Base-by-base conservation (phyloP, 1,140 invertebrate species). In the Antheraea mylitta region DNA sequence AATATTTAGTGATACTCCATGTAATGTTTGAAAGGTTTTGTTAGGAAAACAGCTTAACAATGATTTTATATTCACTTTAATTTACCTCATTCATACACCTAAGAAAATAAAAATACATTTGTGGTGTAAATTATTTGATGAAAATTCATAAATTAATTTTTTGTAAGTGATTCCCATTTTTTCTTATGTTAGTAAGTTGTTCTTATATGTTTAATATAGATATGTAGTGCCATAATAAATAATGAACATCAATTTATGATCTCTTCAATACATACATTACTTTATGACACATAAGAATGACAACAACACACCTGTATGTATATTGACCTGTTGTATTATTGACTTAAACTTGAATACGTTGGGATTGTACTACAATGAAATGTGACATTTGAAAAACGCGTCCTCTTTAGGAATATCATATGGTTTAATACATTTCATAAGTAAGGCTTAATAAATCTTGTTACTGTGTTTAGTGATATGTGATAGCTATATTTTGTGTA, bases 241-340 rank as follows among this genome's bases (percentile, higher is more conserved):
- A 42, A 42, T 53, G 45, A 53, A n/a, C 11, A 42, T 53, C 45
- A 53, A 53, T 53, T 53, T 53, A 53, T 53, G 45, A 53, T 53
- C 45, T 53, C 11, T 53, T 53, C 13, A 53, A 53, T 53, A n/a
- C 13, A 53, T 16, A 53, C 45, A 53, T 13, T 53, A 53, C 45
- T 16, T 53, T 53, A n/a, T 53, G 16, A 53, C 4, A 53, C 16
- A 53, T 53, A 53, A 53, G 4, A 53, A 53, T 42, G 38, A 53
- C 45, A 53, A 53, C 45, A 42, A 53, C 45, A 13, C 45, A 53
- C 45, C 45, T 53, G 45, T 53, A 53, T 16, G 45, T 53, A 53
- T 53, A 53, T 53, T 53, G 45, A 53, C 16, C 8, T 42, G 2
- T 53, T 53, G 45, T 53, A 53, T 53, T 53, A 53, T 53, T 53